Conservation (phyloP, 2,113 vertebrate species). For the Colinus virginianus region DNA sequence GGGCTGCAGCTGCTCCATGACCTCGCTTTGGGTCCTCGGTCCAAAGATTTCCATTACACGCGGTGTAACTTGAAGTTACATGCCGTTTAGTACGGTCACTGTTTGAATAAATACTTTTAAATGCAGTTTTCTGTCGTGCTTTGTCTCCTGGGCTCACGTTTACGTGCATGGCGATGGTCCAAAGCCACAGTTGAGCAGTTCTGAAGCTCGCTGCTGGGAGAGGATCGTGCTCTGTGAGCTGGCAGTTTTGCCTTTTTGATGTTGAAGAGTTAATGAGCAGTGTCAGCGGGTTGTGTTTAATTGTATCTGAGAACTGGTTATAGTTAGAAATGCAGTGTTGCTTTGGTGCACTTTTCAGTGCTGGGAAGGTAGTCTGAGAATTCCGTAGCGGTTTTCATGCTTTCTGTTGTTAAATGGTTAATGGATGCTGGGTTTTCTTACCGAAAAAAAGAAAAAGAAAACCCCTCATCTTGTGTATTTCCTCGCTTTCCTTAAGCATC, state of each 20-base stretch:
- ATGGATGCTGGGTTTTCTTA: not conserved
- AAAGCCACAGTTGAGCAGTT: not conserved
- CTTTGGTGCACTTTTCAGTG: not conserved
- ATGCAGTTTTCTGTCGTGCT: not conserved
- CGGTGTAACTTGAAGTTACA: not conserved
- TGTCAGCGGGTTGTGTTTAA: not conserved
- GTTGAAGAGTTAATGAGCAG: not conserved
- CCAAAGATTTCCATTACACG: rapidly evolving
- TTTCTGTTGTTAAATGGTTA: not conserved
- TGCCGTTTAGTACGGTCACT: not conserved
- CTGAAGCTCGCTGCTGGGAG: rapidly evolving
- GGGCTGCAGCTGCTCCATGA: not conserved
- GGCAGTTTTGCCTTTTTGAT: not conserved
- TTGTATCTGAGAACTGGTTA: not conserved
- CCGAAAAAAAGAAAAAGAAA: not conserved
- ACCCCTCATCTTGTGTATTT: not conserved
- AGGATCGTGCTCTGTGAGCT: not conserved
- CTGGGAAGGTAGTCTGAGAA: not conserved
- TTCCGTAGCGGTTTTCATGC: not conserved
- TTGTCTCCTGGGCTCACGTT: not conserved
- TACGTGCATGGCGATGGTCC: rapidly evolving
- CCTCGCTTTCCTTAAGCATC: not conserved
- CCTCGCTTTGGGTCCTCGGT: not conserved
- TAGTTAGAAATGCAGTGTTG: rapidly evolving
- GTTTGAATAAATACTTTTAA: constrained; percentile 9